Evolutionary conservation across 2,888 invertebrate species (phyloP).

Genomic region (Diloba caeruleocephala): DNA sequence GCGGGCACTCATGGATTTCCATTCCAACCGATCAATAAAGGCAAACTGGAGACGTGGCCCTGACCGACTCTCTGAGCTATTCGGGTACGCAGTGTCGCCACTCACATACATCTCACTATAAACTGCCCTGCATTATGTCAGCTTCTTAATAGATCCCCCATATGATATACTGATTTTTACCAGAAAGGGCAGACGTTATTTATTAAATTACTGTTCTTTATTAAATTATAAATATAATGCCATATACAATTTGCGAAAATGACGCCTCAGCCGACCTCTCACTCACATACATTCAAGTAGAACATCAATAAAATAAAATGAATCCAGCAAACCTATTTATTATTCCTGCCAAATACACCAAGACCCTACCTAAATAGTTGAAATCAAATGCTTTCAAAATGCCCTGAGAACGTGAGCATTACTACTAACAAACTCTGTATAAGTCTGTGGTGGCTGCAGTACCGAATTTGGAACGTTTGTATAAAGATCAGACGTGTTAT

Average conservation of each 20-base stretch:
- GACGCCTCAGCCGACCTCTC: conserved; percentile 31
- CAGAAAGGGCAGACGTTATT: too few species aligned
- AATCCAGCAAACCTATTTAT: conserved; percentile 40
- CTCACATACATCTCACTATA: too few species aligned
- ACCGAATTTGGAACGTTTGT: conserved; percentile 50
- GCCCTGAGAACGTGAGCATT: conserved; percentile 48
- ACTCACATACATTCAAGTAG: conserved; percentile 37
- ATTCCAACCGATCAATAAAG: too few species aligned
- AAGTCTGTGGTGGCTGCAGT: conserved; percentile 35
- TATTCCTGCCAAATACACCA: conserved; percentile 32
- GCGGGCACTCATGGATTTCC: too few species aligned
- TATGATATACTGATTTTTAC: too few species aligned
- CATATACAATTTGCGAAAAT: conserved; percentile 33
- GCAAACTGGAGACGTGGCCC: too few species aligned
- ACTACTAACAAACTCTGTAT: conserved; percentile 45
- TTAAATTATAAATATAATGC: conserved; percentile 4
- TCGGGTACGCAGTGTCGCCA: too few species aligned
- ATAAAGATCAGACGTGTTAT: conserved; percentile 43
- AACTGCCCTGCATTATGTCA: too few species aligned
- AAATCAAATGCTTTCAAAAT: conserved; percentile 36
- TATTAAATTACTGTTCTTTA: too few species aligned
- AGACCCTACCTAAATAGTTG: conserved; percentile 32
- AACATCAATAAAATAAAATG: conserved; percentile 41
- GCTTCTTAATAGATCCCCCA: too few species aligned
- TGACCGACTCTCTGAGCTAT: too few species aligned